These are phyloP conservation scores for Lasaia peninsularis DNA, from an alignment of 1,140 invertebrate genomes.

Conservation along the genomic window DNA sequence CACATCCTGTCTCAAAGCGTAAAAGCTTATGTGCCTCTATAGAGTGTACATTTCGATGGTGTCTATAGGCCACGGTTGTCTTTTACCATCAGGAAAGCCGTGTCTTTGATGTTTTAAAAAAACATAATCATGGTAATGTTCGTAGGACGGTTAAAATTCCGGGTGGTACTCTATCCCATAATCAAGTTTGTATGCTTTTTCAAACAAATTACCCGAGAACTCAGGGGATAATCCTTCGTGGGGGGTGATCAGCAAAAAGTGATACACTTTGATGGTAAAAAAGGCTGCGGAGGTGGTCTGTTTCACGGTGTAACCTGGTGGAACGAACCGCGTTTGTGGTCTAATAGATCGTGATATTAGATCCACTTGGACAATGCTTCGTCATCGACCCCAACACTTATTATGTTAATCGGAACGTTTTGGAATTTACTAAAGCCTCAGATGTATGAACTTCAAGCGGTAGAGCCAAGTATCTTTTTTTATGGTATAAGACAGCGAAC, in stretches of 20 bases:
- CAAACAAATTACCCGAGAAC: slow-evolving; percentile 21
- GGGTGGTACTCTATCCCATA: slow-evolving; percentile 28
- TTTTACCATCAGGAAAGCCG: no score
- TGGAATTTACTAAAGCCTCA: not conserved
- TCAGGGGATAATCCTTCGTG: slow-evolving; percentile 40
- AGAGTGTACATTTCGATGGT: no score
- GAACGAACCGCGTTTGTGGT: slow-evolving; percentile 49
- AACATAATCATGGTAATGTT: not conserved
- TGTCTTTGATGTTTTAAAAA: no score
- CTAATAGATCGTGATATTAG: slow-evolving; percentile 70
- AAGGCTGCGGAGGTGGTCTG: slow-evolving; percentile 57
- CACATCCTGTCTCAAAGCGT: no score
- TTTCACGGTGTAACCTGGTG: slow-evolving; percentile 67
- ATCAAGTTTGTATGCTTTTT: slow-evolving; percentile 36
- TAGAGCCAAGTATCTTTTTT: no score
- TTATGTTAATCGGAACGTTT: slow-evolving; percentile 5
- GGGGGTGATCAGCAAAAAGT: slow-evolving; percentile 45
- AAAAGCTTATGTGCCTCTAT: no score
- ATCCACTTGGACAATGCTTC: slow-evolving; percentile 48
- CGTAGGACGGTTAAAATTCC: slow-evolving; percentile 5
- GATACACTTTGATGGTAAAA: slow-evolving; percentile 43
- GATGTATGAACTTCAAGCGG: no score
- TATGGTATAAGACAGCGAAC: no score
- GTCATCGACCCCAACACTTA: slow-evolving; percentile 41
- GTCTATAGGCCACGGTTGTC: no score